phyloP scores from a whole-genome alignment of 2,113 vertebrate genomes.

The Chaenocephalus aceratus region DNA sequence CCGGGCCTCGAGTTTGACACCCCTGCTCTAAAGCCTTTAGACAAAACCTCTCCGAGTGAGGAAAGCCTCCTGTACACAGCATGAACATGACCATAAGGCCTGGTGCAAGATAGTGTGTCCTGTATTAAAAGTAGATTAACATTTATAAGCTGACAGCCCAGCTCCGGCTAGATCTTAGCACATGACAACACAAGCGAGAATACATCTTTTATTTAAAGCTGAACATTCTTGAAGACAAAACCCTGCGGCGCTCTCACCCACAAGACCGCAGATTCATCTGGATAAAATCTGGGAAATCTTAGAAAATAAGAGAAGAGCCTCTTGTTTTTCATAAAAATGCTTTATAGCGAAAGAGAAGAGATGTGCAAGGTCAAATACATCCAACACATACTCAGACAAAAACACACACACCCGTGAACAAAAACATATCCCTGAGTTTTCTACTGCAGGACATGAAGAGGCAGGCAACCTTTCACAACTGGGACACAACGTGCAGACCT shows the following conservation, averaged over 20 bases:
- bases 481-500: constrained; percentile 69
- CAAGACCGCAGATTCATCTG: constrained; percentile 61
- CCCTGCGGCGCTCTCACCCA: constrained; percentile 43
- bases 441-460: constrained; percentile 42
- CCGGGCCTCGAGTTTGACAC: too few species aligned
- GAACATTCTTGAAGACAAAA: constrained; percentile 57
- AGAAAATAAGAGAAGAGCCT: constrained; percentile 41
- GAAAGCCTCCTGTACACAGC: not conserved
- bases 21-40: not conserved
- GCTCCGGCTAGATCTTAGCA: constrained; percentile 39
- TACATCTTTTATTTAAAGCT: constrained; percentile 61
- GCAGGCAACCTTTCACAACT: constrained; percentile 56
- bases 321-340: constrained; percentile 24
- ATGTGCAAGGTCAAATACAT: not conserved
- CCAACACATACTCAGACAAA: not conserved
- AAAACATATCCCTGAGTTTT: constrained; percentile 10
- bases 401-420: not conserved
- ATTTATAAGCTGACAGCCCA: constrained; percentile 29
- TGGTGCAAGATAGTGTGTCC: constrained; percentile 13
- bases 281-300: constrained; percentile 52
- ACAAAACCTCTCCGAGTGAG: not conserved
- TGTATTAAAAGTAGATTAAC: constrained; percentile 48
- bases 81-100: constrained; percentile 11
- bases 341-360: not conserved
- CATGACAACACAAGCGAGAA: constrained; percentile 59